Base-by-base conservation (phyloP, 2,797 vertebrate species). In the Pitangus sulphuratus region DNA sequence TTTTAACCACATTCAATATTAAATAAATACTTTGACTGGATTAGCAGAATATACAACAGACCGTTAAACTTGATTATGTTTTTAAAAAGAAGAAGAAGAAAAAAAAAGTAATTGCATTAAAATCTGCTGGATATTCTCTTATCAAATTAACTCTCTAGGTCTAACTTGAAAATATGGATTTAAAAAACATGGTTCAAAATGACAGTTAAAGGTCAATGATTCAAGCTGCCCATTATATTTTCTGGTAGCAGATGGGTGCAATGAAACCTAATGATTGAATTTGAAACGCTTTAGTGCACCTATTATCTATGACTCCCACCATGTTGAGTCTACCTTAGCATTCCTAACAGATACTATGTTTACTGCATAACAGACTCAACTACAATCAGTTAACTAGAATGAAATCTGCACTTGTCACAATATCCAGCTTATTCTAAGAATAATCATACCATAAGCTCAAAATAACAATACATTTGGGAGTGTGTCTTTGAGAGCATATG, bases 231-330 rank as follows among this genome's bases (percentile, higher is more conserved):
- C 95, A 94, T 97, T 97, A 94, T 95, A 97, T 95, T 98, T 97
- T 95, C 95, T 96, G 89, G 95, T 93, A 98, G 97, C 97, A 98
- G 97, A 98, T 97, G 97, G 96, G 88, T 96, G 86, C 95, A 97
- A 96, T 98, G 97, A 97, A 97, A 98, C 82, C 90, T 93, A 93
- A 96, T 97, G 97, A 98, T 97, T 97, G 93, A 92, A 98, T 98
- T 97, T 97, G 95, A 97, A 97, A 97, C 69, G 90, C 97, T 97
- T 97, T 98, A 96, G 90, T 96, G 94, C 82, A 96, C 83, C 95
- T 97, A 98, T 97, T 97, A 97, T 98, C 95, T 96, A 68, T 89
- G 79, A 95, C 71, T 95, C 56, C 48, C 86, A 97, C 92, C 81
- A 94, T 91, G 97, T 94, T 97, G 92, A 96, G 35, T 92, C 65